Evolutionary conservation across 2,797 vertebrate genomes (phyloP), one percentile per base, ranked within the genome.

Genomic region (Apogon talboti): DNA sequence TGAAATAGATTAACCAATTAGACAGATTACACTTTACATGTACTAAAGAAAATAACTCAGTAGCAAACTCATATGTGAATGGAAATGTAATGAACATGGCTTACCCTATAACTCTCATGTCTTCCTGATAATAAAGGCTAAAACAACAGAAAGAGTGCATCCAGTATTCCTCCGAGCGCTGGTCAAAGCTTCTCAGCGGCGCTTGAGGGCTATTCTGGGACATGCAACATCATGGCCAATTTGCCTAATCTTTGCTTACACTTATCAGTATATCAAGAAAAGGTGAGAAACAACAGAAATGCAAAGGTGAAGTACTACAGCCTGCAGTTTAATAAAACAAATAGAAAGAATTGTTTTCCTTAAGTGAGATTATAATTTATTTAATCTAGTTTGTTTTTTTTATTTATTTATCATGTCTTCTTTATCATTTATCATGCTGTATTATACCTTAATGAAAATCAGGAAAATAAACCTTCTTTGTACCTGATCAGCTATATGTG

Each of bases 221-320:
- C 40, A 1, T 6, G 77, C 81, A 66, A 85, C 90, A 91, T 94
- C 91, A 92, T 65, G 92, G 91, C 91, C 94, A 95, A 95, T 95
- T 96, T 95, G 89, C 87, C 82, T 98, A 98, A 98, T 97, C 95
- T 95, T 92, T 91, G 79, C 87, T 94, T 85, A 90, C 90, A 80
- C 88, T 89, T 95, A 95, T 95, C 92, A 90, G 87, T 84, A 89
- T 76, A 89, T 84, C 64, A 78, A 69, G 57, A 51, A 65, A 76
- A 69, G 41, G 64, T 52, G 64, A 58, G 33, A 56, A 71, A 62
- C 58, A 40, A 59, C 37, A 4, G 1, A 70, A 66, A 60, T 15
- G 19, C 11, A 10, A 1, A 37, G 1, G 1, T 59, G n/a, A 7
- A 15, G 3, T 1, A 24, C 7, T 0, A 4, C 14, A 30, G n/a